phyloP scores from a whole-genome alignment of 2,888 invertebrate species.

The Spisula subtruncata region DNA sequence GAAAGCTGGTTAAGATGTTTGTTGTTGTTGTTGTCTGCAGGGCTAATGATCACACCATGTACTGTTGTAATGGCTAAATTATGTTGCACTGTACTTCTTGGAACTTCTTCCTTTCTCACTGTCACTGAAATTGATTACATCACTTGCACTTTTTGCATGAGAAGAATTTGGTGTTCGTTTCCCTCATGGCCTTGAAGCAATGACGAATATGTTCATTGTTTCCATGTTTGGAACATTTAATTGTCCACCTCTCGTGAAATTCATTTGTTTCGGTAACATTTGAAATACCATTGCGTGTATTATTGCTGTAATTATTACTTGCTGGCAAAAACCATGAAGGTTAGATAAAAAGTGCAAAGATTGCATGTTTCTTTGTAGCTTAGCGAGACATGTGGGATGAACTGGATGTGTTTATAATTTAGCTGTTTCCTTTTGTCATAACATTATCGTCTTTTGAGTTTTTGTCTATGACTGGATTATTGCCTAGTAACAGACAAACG shows the following conservation, averaged over 20 bases:
- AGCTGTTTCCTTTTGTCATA: no score
- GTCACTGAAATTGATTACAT: neutral
- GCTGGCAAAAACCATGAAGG: neutral
- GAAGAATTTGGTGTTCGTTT: neutral
- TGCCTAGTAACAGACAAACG: neutral
- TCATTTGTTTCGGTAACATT: neutral
- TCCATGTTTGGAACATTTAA: conserved; percentile 5
- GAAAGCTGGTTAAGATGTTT: no score
- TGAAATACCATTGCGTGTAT: neutral
- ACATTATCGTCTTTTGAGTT: no score
- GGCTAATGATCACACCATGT: no score
- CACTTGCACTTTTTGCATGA: neutral
- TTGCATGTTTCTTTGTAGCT: neutral
- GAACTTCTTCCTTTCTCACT: no score
- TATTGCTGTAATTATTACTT: neutral
- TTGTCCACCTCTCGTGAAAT: neutral
- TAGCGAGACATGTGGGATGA: neutral
- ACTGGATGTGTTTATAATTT: no score
- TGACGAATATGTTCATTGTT: neutral
- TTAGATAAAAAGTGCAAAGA: neutral
- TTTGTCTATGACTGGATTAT: no score
- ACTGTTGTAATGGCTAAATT: no score
- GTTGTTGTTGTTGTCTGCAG: no score
- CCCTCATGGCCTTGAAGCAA: neutral
- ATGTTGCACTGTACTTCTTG: no score